A percentile compares a stretch with the other conserved stretches of the same genome.
Conservation (phyloP, 2,888 invertebrate species). For the Sarcophaga caerulescens region DNA sequence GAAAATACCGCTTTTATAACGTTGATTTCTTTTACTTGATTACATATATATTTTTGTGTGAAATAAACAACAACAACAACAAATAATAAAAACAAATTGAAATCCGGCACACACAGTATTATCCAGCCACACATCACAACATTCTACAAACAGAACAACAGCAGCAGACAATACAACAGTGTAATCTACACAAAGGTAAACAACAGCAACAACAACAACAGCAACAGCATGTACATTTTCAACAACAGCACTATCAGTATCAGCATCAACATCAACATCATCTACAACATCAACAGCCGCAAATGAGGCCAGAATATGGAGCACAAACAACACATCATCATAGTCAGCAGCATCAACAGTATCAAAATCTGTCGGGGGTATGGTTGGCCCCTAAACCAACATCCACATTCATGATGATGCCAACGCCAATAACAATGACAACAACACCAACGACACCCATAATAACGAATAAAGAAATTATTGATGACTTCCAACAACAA, state of each 20-base stretch:
- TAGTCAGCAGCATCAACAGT: slow-evolving; percentile 56
- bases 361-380: slow-evolving; percentile 58
- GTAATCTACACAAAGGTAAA: slow-evolving; percentile 62
- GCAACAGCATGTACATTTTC: slow-evolving; percentile 37
- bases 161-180: slow-evolving; percentile 42
- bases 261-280: slow-evolving; percentile 30
- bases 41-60: slow-evolving; percentile 25
- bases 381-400: slow-evolving; percentile 51
- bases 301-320: slow-evolving; percentile 41
- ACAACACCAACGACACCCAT: slow-evolving; percentile 37
- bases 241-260: slow-evolving; percentile 41
- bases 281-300: slow-evolving; percentile 28
- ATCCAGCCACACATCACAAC: slow-evolving; percentile 75
- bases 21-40: slow-evolving; percentile 51
- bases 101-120: slow-evolving; percentile 71
- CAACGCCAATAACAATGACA: slow-evolving; percentile 7
- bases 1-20: slow-evolving; percentile 62
- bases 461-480: slow-evolving; percentile 49
- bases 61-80: slow-evolving; percentile 28
- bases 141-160: slow-evolving; percentile 53
- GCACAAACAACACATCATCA: neutral
- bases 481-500: slow-evolving; percentile 61
- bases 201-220: slow-evolving; percentile 57
- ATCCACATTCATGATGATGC: neutral
- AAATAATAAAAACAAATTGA: slow-evolving; percentile 32